Percentiles rank a stretch among this genome's conserved stretches.
phyloP scores from a whole-genome alignment of 2,113 vertebrate species.

The Heterotis niloticus region DNA sequence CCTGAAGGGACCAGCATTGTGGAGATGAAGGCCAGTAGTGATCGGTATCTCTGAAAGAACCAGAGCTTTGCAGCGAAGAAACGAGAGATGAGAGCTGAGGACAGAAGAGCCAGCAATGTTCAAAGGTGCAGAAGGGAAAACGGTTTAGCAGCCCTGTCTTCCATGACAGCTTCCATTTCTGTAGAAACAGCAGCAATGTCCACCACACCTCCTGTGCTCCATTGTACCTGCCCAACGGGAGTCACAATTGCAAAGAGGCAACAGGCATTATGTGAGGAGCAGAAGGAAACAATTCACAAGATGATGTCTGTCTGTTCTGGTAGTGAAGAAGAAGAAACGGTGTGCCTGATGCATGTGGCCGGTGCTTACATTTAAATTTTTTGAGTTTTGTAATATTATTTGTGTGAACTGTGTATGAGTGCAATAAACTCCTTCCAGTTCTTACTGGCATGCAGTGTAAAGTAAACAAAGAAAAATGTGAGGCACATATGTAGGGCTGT shows the following conservation, averaged over 20 bases:
- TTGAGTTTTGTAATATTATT: no score
- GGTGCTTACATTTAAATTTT: background rate
- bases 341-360: background rate
- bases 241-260: background rate
- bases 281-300: background rate
- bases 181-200: background rate
- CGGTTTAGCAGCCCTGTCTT: background rate
- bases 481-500: background rate
- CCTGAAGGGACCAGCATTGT: background rate
- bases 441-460: background rate
- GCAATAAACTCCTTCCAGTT: background rate
- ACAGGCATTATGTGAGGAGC: background rate
- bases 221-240: background rate
- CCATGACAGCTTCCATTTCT: background rate
- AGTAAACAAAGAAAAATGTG: background rate
- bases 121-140: conserved; percentile 3
- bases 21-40: background rate
- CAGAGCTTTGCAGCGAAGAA: no score
- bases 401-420: background rate
- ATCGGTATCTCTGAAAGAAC: no score
- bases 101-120: background rate
- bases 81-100: background rate
- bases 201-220: background rate
- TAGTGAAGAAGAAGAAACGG: background rate
- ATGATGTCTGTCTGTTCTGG: background rate